Conservation (phyloP, 1,140 invertebrate species). For the Potamilus streckersoni region DNA sequence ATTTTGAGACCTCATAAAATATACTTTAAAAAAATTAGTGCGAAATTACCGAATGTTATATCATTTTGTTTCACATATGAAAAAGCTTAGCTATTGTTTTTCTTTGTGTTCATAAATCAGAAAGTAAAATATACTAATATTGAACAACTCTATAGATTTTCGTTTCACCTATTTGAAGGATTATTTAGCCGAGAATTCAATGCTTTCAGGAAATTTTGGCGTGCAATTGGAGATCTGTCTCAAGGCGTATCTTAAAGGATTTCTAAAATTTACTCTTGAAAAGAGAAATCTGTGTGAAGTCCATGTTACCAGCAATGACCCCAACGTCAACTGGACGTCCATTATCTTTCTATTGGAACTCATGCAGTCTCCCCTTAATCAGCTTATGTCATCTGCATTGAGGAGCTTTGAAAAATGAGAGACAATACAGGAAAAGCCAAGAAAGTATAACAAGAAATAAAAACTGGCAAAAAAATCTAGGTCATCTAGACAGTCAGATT, state of each 20-base stretch:
- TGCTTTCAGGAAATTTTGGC: conserved; percentile 21
- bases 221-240: conserved; percentile 18
- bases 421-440: too few relatives aligned
- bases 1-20: too few relatives aligned
- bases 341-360: conserved; percentile 7
- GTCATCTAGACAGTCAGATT: too few relatives aligned
- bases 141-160: neutral
- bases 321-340: conserved; percentile 9
- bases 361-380: neutral
- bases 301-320: conserved; percentile 13
- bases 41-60: neutral
- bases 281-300: conserved; percentile 3
- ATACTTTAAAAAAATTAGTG: neutral
- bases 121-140: neutral
- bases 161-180: neutral
- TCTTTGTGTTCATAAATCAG: neutral
- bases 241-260: conserved; percentile 14
- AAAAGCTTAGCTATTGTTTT: neutral
- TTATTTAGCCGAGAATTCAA: neutral
- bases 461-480: too few relatives aligned
- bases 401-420: too few relatives aligned
- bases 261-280: conserved; percentile 8
- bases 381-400: too few relatives aligned
- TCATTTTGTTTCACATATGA: neutral
- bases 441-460: too few relatives aligned